Conservation (phyloP, 2,888 invertebrate genomes). For the Minunthozetes semirufus region DNA sequence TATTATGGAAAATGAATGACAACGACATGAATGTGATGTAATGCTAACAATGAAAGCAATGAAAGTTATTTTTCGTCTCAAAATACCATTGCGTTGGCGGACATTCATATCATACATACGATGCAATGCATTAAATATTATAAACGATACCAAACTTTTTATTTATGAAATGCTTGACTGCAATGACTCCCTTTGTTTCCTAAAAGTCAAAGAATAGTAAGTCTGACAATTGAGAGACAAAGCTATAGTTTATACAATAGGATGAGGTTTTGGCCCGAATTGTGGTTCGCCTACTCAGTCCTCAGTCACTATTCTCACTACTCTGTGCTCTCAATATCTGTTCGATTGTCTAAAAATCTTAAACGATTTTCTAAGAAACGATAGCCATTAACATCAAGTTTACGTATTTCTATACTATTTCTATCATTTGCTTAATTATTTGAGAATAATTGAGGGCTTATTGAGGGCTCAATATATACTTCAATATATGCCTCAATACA, state of each 20-base stretch:
- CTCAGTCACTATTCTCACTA: background rate
- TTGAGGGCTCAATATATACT: no score
- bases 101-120: no score
- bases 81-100: constrained; percentile 30
- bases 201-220: background rate
- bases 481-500: no score
- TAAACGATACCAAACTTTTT: constrained; percentile 6
- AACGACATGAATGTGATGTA: constrained; percentile 1
- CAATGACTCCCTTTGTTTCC: constrained; percentile 4
- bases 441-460: no score
- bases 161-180: constrained; percentile 3
- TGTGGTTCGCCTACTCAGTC: constrained; percentile 19
- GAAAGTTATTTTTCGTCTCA: background rate
- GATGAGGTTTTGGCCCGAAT: constrained; percentile 13
- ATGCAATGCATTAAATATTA: background rate
- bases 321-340: background rate
- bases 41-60: constrained; percentile 24
- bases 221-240: constrained; percentile 21
- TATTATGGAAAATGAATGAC: background rate
- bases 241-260: constrained; percentile 11
- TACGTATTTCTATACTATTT: constrained; percentile 5
- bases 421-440: background rate
- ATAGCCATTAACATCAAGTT: background rate
- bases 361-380: constrained; percentile 29
- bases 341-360: background rate